Evolutionary conservation across 2,888 invertebrate species (phyloP).

Genomic region (Caenorhabditis doughertyi): DNA sequence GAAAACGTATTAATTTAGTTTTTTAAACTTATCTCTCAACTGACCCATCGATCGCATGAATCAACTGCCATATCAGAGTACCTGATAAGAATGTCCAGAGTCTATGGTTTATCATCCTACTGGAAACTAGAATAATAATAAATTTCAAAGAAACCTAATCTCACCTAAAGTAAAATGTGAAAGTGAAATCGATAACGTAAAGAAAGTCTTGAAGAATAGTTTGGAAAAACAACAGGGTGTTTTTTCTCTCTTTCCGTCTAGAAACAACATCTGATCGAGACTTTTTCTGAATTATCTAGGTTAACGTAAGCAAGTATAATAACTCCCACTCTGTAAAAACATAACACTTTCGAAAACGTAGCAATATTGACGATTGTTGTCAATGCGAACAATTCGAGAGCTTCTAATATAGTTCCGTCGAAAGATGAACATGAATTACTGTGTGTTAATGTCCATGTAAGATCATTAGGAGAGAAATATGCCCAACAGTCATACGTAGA

Average conservation of each 20-base stretch:
- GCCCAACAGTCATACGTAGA: constrained; percentile 8
- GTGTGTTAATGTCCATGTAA: not conserved
- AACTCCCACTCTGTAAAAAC: constrained; percentile 30
- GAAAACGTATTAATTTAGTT: not conserved
- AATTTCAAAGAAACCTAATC: not conserved
- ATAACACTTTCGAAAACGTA: constrained; percentile 28
- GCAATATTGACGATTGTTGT: constrained; percentile 23
- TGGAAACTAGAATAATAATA: not conserved
- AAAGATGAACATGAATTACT: not conserved
- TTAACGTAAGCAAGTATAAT: not conserved
- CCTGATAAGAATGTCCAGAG: constrained; percentile 52
- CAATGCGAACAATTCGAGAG: not conserved
- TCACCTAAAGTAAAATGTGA: constrained; percentile 33
- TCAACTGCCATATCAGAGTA: constrained; percentile 31
- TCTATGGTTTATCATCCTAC: constrained; percentile 11
- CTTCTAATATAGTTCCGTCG: not conserved
- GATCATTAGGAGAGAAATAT: constrained; percentile 13
- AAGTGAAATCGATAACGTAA: constrained; percentile 28
- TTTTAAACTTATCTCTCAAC: not conserved
- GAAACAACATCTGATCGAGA: constrained; percentile 18
- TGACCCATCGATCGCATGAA: constrained; percentile 50
- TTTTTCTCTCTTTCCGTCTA: constrained; percentile 5
- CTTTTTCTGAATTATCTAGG: constrained; percentile 31
- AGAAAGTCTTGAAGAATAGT: constrained; percentile 47
- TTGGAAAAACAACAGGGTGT: constrained; percentile 46